Evolutionary conservation across 1,140 invertebrate species (phyloP).

Genomic region (Dendrolimus kikuchii): DNA sequence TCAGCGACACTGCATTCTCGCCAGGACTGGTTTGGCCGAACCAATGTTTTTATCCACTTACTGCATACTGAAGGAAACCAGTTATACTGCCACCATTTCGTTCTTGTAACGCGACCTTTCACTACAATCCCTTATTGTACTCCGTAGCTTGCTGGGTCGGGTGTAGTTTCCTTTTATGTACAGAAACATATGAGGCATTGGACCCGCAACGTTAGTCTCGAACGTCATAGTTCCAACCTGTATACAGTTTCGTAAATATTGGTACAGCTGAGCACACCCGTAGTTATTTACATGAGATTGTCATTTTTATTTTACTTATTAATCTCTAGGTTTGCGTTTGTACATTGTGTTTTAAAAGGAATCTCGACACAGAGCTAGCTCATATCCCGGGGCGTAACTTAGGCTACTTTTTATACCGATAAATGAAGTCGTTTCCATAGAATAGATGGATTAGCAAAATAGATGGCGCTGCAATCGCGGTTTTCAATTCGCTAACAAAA

Average conservation of each 20-base stretch:
- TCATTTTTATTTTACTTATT: no score
- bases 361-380: no score
- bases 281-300: no score
- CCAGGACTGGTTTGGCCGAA: conserved; percentile 57
- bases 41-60: conserved; percentile 66
- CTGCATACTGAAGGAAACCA: conserved; percentile 67
- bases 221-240: background rate
- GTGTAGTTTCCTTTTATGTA: conserved; percentile 16
- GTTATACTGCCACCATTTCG: conserved; percentile 60
- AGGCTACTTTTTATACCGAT: no score
- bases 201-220: conserved; percentile 12
- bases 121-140: conserved; percentile 52
- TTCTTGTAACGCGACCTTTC: conserved; percentile 57
- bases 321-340: no score
- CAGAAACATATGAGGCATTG: conserved; percentile 27
- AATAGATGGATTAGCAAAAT: no score
- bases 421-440: no score
- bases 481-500: no score
- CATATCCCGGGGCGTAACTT: no score
- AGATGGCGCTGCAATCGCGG: no score
- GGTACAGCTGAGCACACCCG: no score
- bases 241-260: conserved; percentile 9
- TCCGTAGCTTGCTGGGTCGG: conserved; percentile 22
- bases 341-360: no score
- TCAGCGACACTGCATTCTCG: conserved; percentile 17